A percentile compares a stretch with the other conserved stretches of the same genome.
Evolutionary conservation across 2,113 vertebrate genomes (phyloP).

Genomic region (Cricetomys ansorgei): DNA sequence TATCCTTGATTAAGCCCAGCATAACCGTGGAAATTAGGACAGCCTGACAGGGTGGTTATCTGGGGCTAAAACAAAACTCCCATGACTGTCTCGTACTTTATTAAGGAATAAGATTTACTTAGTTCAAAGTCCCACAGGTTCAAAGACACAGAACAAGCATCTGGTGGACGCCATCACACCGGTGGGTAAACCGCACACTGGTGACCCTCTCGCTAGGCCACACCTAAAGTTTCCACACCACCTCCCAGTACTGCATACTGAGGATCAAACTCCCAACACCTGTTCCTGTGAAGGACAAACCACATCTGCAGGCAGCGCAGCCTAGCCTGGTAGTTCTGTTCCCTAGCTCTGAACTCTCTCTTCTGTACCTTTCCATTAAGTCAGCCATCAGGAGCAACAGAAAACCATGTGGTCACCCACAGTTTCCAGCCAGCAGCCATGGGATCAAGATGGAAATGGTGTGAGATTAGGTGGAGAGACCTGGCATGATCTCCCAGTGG

Average conservation of each 20-base stretch:
- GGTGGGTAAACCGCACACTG: too few relatives aligned
- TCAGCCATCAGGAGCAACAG: background rate
- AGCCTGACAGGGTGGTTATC: too few relatives aligned
- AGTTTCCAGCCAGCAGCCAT: background rate
- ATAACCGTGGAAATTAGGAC: background rate
- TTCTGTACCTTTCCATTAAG: too few relatives aligned
- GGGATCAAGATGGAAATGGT: background rate
- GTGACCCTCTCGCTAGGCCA: background rate
- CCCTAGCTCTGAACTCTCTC: background rate
- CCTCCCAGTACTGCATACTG: background rate
- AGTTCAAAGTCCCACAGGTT: background rate
- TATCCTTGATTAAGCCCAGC: background rate
- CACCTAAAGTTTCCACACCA: background rate
- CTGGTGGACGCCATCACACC: background rate
- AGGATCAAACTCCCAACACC: background rate
- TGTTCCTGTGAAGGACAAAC: background rate
- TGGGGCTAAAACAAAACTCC: background rate
- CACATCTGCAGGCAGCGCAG: background rate
- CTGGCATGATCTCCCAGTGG: too few relatives aligned
- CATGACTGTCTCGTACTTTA: background rate
- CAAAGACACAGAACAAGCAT: background rate
- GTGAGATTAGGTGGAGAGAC: background rate
- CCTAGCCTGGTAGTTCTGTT: background rate
- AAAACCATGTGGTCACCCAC: accelerated
- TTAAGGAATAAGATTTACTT: background rate